Evolutionary conservation across 1,140 invertebrate species (phyloP).

Genomic region (Triops longicaudatus): DNA sequence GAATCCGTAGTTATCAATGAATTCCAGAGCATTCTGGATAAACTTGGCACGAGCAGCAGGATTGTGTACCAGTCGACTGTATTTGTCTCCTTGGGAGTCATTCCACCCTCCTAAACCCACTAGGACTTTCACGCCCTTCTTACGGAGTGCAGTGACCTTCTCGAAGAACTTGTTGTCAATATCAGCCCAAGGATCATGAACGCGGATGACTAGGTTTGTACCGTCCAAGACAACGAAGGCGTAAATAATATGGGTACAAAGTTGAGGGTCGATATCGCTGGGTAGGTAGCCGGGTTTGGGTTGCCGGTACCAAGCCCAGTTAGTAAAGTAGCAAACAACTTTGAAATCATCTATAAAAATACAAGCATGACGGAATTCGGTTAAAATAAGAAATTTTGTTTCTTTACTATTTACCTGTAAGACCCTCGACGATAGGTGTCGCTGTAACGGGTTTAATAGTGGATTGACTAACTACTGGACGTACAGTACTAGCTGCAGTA

Average conservation of each 20-base stretch:
- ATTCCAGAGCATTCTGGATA: slow-evolving; percentile 60
- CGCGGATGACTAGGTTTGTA: slow-evolving; percentile 63
- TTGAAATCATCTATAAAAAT: slow-evolving; percentile 35
- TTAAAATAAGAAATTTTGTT: background rate
- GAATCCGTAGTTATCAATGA: slow-evolving; percentile 72
- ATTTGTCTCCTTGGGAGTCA: slow-evolving; percentile 76
- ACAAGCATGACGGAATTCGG: background rate
- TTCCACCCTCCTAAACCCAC: slow-evolving; percentile 84
- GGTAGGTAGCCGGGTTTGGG: slow-evolving; percentile 70
- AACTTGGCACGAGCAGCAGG: slow-evolving; percentile 59
- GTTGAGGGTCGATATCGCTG: slow-evolving; percentile 70
- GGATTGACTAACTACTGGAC: slow-evolving; percentile 36
- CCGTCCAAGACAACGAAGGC: slow-evolving; percentile 80
- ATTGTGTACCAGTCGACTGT: slow-evolving; percentile 68
- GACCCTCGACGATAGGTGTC: background rate
- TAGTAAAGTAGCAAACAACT: slow-evolving; percentile 85
- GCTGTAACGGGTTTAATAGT: slow-evolving; percentile 36
- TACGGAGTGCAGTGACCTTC: slow-evolving; percentile 64
- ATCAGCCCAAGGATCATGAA: slow-evolving; percentile 82
- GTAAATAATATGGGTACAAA: slow-evolving; percentile 87
- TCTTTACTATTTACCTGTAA: background rate
- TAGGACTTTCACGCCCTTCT: slow-evolving; percentile 69
- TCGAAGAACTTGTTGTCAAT: slow-evolving; percentile 80
- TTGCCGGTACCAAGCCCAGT: slow-evolving; percentile 87
- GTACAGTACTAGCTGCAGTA: slow-evolving; percentile 34